Evolutionary conservation across 2,888 invertebrate genomes (phyloP).

Genomic region (Dryadula phaetusa): DNA sequence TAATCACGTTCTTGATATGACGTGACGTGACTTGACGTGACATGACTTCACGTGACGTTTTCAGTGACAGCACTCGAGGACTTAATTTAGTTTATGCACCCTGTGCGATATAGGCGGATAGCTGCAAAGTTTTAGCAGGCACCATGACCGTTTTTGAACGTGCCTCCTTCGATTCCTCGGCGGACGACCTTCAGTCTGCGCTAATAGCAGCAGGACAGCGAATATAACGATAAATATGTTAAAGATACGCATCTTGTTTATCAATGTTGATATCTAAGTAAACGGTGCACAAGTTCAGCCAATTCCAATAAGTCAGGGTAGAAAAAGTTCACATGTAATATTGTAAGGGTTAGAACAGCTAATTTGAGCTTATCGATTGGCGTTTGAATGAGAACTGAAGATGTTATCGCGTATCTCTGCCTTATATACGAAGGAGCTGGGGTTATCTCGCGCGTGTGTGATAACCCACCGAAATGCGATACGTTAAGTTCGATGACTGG

Average conservation of each 20-base stretch:
- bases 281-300: slow-evolving; percentile 26
- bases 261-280: slow-evolving; percentile 41
- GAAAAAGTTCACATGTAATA: slow-evolving; percentile 30
- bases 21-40: too few species aligned
- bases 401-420: slow-evolving; percentile 54
- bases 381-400: slow-evolving; percentile 67
- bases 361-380: slow-evolving; percentile 57
- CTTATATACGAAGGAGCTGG: slow-evolving; percentile 63
- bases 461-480: slow-evolving; percentile 74
- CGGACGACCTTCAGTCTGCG: slow-evolving; percentile 57
- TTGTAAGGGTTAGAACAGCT: slow-evolving; percentile 36
- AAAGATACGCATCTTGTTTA: slow-evolving; percentile 64
- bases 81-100: slow-evolving; percentile 48
- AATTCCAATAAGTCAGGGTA: slow-evolving; percentile 24
- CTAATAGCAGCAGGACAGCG: slow-evolving; percentile 54
- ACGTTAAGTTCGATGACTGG: slow-evolving; percentile 77
- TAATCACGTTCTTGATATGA: not conserved
- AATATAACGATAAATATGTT: slow-evolving; percentile 58
- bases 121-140: slow-evolving; percentile 71
- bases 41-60: too few species aligned
- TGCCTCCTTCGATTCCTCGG: slow-evolving; percentile 52
- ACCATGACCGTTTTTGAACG: slow-evolving; percentile 59
- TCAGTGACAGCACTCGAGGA: not conserved
- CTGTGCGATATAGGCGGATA: slow-evolving; percentile 54
- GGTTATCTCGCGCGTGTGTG: slow-evolving; percentile 80